phyloP scores from a whole-genome alignment of 30 jellyfish, hydroid and myxozoan species.

The Hydractinia echinata region DNA sequence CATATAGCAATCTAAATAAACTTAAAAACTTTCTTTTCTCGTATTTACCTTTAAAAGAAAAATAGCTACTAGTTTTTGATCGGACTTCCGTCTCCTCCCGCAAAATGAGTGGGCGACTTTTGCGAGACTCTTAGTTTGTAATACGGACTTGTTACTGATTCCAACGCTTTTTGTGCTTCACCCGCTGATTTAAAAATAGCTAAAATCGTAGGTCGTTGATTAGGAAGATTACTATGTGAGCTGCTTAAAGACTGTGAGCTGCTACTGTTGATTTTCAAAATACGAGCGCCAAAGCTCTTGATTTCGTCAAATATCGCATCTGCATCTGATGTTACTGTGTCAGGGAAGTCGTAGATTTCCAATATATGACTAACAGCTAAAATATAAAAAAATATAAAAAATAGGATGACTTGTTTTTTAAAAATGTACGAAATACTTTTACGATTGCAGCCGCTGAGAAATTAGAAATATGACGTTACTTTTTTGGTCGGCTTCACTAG shows the following conservation, averaged over 20 bases:
- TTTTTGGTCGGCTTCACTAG: constrained; percentile 41
- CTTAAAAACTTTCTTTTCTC: too few species aligned
- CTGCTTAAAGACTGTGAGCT: constrained; percentile 58
- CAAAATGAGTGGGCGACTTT: constrained; percentile 88
- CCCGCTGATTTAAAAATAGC: constrained; percentile 83
- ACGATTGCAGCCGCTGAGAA: background rate
- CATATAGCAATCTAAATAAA: too few species aligned
- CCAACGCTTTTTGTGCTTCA: constrained; percentile 87
- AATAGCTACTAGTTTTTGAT: too few species aligned
- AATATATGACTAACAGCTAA: constrained; percentile 81
- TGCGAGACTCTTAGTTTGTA: constrained; percentile 90
- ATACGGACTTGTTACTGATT: constrained; percentile 68
- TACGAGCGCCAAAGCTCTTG: constrained; percentile 68
- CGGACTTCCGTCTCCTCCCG: constrained; percentile 39
- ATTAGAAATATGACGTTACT: constrained; percentile 6
- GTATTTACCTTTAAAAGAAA: too few species aligned
- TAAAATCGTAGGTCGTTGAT: constrained; percentile 58
- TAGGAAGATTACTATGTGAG: constrained; percentile 11
- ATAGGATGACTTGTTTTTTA: background rate
- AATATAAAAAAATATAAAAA: background rate
- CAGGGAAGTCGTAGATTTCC: constrained; percentile 87
- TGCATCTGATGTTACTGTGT: constrained; percentile 52
- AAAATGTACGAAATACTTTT: background rate
- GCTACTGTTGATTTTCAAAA: constrained; percentile 72
- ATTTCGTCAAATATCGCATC: constrained; percentile 66